phyloP scores from a whole-genome alignment of 2,113 vertebrate genomes.

The Gnathonemus echidnorhynchus region DNA sequence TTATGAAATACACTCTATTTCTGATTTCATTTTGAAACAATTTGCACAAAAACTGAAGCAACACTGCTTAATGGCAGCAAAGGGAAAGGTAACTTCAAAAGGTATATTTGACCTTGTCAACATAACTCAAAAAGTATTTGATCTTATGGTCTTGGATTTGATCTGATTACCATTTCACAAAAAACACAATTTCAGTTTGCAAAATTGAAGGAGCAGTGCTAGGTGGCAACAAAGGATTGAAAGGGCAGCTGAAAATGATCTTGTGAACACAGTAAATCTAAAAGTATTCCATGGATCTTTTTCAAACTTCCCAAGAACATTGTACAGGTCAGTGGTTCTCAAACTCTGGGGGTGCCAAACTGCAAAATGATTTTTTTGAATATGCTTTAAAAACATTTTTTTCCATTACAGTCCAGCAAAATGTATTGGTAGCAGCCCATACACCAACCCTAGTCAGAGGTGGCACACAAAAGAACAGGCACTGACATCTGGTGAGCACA shows the following conservation, averaged over 20 bases:
- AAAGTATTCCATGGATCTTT: not conserved
- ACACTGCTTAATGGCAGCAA: not conserved
- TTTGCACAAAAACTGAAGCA: not conserved
- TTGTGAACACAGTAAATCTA: not conserved
- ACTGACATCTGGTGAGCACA: too few species aligned
- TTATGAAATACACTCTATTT: not conserved
- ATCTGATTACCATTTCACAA: not conserved
- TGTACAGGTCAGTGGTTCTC: not conserved
- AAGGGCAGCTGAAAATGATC: not conserved
- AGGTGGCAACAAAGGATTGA: not conserved
- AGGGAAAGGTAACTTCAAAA: not conserved
- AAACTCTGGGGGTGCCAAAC: not conserved
- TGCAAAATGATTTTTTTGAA: not conserved
- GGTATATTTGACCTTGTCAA: not conserved
- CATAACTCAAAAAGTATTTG: not conserved
- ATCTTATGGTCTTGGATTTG: not conserved
- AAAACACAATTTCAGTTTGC: not conserved
- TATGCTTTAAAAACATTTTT: not conserved
- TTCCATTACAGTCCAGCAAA: not conserved
- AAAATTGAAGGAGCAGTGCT: not conserved
- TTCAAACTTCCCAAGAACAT: not conserved
- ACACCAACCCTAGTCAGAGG: too few species aligned
- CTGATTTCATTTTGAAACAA: not conserved
- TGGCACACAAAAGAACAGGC: too few species aligned
- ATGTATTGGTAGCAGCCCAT: too few species aligned